A percentile compares a stretch with the other conserved stretches of the same genome.
Evolutionary conservation across 2,888 invertebrate genomes (phyloP).

Genomic region (Melitaea athalia): DNA sequence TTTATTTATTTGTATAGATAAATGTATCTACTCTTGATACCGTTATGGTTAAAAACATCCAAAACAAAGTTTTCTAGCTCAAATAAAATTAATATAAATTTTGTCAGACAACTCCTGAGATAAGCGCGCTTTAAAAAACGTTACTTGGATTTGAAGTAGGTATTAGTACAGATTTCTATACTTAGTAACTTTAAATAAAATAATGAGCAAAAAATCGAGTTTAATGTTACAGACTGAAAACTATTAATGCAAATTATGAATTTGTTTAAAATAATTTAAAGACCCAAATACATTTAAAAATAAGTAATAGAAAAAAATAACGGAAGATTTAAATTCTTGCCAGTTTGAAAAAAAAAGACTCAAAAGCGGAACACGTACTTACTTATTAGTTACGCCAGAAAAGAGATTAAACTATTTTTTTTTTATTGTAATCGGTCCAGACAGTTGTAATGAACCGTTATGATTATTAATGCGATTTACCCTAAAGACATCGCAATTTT

Average conservation of each 20-base stretch:
- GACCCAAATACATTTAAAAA: slow-evolving; percentile 5
- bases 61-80: too few species aligned
- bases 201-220: background rate
- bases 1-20: too few species aligned
- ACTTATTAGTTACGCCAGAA: slow-evolving; percentile 6
- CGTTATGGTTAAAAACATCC: too few species aligned
- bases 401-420: slow-evolving; percentile 1
- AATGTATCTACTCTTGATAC: too few species aligned
- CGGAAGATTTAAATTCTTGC: background rate
- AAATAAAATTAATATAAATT: too few species aligned
- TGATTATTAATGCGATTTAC: slow-evolving; percentile 16
- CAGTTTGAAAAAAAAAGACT: background rate
- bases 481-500: slow-evolving; percentile 7
- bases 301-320: slow-evolving; percentile 1
- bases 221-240: background rate
- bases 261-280: background rate
- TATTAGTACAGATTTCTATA: too few species aligned
- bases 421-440: background rate
- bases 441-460: slow-evolving; percentile 8
- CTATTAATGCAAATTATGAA: background rate
- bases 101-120: too few species aligned
- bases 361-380: background rate
- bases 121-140: too few species aligned
- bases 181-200: too few species aligned
- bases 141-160: too few species aligned